Percentiles rank a stretch among this genome's conserved stretches.
Evolutionary conservation across 2,888 invertebrate genomes (phyloP).

Genomic region (Nemoura dubitans): DNA sequence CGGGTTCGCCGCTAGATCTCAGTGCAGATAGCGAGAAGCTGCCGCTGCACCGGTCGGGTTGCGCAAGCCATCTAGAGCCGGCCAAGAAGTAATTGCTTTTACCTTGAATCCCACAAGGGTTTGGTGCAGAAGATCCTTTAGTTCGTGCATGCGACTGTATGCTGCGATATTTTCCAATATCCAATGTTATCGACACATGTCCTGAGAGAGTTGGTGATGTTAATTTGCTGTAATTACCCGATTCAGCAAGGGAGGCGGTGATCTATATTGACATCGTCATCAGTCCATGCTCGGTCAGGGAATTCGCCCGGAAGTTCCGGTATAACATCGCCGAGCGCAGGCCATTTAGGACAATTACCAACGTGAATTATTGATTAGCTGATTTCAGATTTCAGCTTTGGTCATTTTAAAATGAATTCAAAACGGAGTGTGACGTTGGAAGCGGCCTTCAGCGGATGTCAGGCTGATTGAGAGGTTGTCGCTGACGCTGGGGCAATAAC

Average conservation of each 20-base stretch:
- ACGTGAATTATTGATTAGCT: not conserved
- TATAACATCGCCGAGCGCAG: not conserved
- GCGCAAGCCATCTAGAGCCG: not conserved
- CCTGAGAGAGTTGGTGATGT: not conserved
- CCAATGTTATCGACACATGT: slow-evolving; percentile 24
- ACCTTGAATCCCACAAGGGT: not conserved
- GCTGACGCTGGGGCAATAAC: not conserved
- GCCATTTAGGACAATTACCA: not conserved
- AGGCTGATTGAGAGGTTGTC: not conserved
- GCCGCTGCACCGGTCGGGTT: not conserved
- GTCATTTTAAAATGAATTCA: no score
- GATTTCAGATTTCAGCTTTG: not conserved
- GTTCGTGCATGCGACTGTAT: not conserved
- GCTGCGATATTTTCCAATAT: not conserved
- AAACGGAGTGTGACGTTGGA: not conserved
- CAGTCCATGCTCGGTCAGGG: not conserved
- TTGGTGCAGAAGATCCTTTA: not conserved
- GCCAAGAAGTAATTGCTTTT: not conserved
- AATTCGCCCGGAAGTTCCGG: slow-evolving; percentile 1
- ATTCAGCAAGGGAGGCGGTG: not conserved
- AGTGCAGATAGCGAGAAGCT: not conserved
- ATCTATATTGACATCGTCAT: slow-evolving; percentile 38
- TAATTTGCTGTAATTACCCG: not conserved
- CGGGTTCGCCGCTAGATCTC: not conserved
- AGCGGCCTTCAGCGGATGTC: not conserved